Conservation (phyloP, 2,888 invertebrate genomes). For the Luperina testacea region DNA sequence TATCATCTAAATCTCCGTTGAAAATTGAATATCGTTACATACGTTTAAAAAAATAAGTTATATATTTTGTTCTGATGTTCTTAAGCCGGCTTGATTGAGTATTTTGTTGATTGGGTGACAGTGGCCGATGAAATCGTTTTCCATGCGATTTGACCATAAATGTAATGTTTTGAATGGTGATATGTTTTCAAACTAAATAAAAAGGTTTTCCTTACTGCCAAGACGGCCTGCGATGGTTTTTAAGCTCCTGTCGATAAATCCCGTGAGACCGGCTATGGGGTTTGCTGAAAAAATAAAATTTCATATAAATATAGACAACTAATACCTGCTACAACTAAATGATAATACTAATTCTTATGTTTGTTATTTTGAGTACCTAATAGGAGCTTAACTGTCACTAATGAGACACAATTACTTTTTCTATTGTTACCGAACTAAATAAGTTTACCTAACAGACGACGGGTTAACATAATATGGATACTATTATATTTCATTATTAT, state of each 20-base stretch:
- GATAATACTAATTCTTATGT: background rate
- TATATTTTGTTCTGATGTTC: background rate
- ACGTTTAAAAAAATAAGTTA: background rate
- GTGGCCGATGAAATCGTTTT: background rate
- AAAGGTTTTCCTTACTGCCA: background rate
- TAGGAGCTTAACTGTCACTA: too few species aligned
- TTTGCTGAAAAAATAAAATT: background rate
- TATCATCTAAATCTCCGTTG: background rate
- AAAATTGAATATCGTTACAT: background rate
- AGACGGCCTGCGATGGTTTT: too few species aligned
- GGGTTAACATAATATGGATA: background rate
- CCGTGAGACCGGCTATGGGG: fast-evolving
- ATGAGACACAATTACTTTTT: background rate
- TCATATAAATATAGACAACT: background rate
- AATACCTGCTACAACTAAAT: background rate
- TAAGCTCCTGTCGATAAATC: fast-evolving
- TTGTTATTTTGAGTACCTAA: background rate
- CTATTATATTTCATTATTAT: too few species aligned
- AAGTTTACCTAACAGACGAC: background rate
- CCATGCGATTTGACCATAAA: background rate
- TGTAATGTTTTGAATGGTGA: background rate
- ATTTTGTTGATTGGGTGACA: background rate
- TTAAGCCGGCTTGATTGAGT: background rate
- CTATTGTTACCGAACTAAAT: too few species aligned
- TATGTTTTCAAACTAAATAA: background rate